phyloP scores from a whole-genome alignment of 1,140 invertebrate species.

The Drosophila athabasca region DNA sequence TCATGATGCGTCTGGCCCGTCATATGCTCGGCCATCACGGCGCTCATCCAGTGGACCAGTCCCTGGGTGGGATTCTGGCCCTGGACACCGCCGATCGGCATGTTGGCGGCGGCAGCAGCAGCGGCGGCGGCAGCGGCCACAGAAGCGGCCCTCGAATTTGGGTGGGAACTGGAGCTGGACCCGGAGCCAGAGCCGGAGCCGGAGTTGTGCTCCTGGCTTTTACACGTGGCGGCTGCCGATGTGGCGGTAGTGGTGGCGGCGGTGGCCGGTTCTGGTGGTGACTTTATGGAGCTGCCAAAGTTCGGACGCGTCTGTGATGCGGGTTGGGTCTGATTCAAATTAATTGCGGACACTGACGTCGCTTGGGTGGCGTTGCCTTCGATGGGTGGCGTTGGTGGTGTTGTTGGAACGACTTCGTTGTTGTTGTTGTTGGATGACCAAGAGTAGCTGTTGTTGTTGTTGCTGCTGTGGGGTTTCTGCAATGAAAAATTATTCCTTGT shows the following conservation, averaged over 20 bases:
- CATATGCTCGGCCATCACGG: slow-evolving; percentile 92
- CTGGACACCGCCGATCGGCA: slow-evolving; percentile 84
- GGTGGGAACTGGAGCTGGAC: slow-evolving; percentile 22
- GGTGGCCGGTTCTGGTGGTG: slow-evolving; percentile 62
- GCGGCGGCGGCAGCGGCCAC: slow-evolving; percentile 54
- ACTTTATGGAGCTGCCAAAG: slow-evolving; percentile 74
- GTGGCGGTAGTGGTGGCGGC: slow-evolving; percentile 27
- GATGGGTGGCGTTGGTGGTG: slow-evolving; percentile 47
- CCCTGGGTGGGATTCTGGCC: slow-evolving; percentile 88
- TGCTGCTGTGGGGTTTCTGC: slow-evolving; percentile 62
- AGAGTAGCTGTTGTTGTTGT: slow-evolving; percentile 55
- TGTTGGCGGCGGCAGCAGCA: slow-evolving; percentile 66
- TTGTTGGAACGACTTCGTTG: slow-evolving; percentile 46
- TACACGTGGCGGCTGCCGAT: slow-evolving; percentile 53
- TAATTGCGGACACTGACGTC: slow-evolving; percentile 68
- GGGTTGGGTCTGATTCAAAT: slow-evolving; percentile 72
- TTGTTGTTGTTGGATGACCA: slow-evolving; percentile 53
- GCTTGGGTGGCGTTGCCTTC: slow-evolving; percentile 42
- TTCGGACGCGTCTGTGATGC: slow-evolving; percentile 64
- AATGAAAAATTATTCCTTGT: slow-evolving; percentile 58
- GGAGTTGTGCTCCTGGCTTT: slow-evolving; percentile 51
- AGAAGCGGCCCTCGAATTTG: slow-evolving; percentile 53
- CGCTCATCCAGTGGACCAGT: slow-evolving; percentile 92
- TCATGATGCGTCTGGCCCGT: slow-evolving; percentile 87
- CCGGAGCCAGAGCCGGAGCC: slow-evolving; percentile 12